phyloP scores from a whole-genome alignment of 23 tunicate genomes.

The Trididemnum nubilum region DNA sequence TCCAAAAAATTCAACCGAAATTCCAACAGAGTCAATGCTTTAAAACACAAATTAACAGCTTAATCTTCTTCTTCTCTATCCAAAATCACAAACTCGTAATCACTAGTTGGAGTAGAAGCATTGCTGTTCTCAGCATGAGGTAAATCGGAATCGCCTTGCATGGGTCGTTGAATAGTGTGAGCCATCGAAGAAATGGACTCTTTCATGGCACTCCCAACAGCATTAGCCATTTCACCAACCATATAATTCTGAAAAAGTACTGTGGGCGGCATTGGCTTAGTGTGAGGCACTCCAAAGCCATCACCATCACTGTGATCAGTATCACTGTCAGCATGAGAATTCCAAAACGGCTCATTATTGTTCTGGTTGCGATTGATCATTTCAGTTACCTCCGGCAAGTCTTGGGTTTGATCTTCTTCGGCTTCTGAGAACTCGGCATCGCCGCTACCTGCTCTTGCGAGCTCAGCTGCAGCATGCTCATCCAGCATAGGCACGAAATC shows the following conservation, averaged over 20 bases:
- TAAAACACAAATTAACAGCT: no score
- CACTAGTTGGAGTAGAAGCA: constrained; percentile 44
- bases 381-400: constrained; percentile 45
- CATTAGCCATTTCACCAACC: constrained; percentile 7
- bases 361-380: constrained; percentile 28
- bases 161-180: constrained; percentile 4
- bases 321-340: not conserved
- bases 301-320: constrained; percentile 44
- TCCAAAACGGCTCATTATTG: not conserved
- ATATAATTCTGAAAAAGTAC: not conserved
- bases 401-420: constrained; percentile 60
- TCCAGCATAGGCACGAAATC: constrained; percentile 66
- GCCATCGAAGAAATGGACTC: constrained; percentile 8
- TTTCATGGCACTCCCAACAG: constrained; percentile 2
- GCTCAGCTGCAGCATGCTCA: constrained; percentile 62
- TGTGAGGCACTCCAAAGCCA: constrained; percentile 39
- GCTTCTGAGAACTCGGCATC: constrained; percentile 67
- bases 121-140: not conserved
- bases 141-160: not conserved
- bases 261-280: not conserved
- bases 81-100: constrained; percentile 33
- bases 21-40: no score
- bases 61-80: constrained; percentile 28
- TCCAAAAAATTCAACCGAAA: no score
- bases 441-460: constrained; percentile 68